Evolutionary conservation across 2,797 vertebrate genomes (phyloP).

Genomic region (Falco columbarius): DNA sequence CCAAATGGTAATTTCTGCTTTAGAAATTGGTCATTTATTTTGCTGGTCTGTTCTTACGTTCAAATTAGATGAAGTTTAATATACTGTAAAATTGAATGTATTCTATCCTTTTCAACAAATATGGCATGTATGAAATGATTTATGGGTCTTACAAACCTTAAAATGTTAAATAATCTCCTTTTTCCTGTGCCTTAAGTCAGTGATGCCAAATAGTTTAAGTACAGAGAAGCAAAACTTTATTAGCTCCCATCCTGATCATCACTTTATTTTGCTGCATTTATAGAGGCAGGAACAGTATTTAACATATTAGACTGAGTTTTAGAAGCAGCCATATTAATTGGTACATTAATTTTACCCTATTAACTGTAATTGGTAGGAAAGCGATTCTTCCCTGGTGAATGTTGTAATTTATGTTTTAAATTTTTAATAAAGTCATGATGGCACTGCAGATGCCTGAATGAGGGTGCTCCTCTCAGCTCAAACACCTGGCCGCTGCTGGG

Average conservation of each 20-base stretch:
- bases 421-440: slow-evolving; percentile 58
- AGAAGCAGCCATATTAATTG: slow-evolving; percentile 78
- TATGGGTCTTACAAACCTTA: slow-evolving; percentile 79
- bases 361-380: slow-evolving; percentile 76
- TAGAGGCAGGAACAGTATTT: slow-evolving; percentile 10
- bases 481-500: fast-evolving
- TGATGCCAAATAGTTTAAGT: slow-evolving; percentile 74
- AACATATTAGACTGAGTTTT: slow-evolving; percentile 42
- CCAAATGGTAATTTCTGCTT: slow-evolving; percentile 85
- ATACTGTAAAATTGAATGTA: slow-evolving; percentile 86
- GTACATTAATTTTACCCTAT: slow-evolving; percentile 81
- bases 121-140: slow-evolving; percentile 81
- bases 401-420: slow-evolving; percentile 70
- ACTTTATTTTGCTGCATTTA: slow-evolving; percentile 1
- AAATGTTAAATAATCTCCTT: slow-evolving; percentile 83
- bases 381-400: slow-evolving; percentile 52
- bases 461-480: background rate
- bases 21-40: slow-evolving; percentile 87
- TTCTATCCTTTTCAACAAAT: slow-evolving; percentile 82
- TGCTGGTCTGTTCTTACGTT: slow-evolving; percentile 83
- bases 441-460: background rate
- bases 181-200: slow-evolving; percentile 75
- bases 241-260: slow-evolving; percentile 53
- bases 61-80: slow-evolving; percentile 88
- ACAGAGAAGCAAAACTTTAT: slow-evolving; percentile 76